Evolutionary conservation across 1,140 invertebrate species (phyloP).

Genomic region (Paralvinella palmiformis): DNA sequence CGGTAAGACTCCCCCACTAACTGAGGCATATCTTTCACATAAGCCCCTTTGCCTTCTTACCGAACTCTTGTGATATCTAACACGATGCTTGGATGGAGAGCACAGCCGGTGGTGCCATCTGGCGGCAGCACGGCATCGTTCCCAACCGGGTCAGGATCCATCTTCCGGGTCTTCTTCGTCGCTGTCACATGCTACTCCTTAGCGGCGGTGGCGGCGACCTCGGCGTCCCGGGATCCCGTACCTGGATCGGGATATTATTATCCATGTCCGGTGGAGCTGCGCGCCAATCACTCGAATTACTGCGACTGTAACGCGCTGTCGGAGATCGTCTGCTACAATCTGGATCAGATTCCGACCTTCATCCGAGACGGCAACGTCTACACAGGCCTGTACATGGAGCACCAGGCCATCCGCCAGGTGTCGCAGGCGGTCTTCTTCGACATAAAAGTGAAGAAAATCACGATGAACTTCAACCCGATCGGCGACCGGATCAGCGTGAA

Average conservation of each 20-base stretch:
- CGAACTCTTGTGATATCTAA: background rate
- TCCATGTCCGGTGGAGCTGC: background rate
- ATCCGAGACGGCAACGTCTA: background rate
- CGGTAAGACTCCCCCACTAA: too few relatives aligned
- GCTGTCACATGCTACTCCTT: background rate
- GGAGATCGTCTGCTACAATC: conserved; percentile 1
- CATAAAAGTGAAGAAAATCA: conserved; percentile 13
- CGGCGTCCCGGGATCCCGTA: background rate
- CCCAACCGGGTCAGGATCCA: too few relatives aligned
- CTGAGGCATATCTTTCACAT: too few relatives aligned
- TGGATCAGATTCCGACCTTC: conserved; percentile 5
- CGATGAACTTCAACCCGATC: conserved; percentile 18
- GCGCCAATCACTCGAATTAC: background rate
- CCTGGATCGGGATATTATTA: background rate
- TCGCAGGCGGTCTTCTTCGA: conserved; percentile 1
- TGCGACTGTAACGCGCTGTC: background rate
- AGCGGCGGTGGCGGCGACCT: background rate
- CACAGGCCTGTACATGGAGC: background rate
- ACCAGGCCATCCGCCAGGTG: conserved; percentile 5
- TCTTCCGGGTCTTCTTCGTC: background rate
- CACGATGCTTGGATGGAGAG: background rate
- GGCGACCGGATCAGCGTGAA: conserved; percentile 6
- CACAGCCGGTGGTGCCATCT: too few relatives aligned
- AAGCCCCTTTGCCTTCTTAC: too few relatives aligned
- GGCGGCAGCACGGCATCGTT: too few relatives aligned